Percentiles rank a stretch among this genome's conserved stretches.
Conservation (phyloP, 1,140 invertebrate species). For the Trichonephila clavipes region DNA sequence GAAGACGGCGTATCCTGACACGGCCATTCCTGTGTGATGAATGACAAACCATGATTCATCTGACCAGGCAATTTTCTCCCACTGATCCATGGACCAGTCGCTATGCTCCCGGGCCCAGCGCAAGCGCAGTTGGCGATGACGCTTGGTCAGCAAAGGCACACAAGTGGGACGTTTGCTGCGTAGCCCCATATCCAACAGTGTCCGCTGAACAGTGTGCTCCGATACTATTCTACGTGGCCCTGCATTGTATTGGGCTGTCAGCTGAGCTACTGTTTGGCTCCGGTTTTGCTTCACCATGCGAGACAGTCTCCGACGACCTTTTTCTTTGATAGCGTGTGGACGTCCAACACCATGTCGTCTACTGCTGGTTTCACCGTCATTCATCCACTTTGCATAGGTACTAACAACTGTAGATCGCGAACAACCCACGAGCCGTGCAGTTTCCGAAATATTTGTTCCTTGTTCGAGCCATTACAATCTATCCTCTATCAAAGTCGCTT, state of each 20-base stretch:
- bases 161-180: conserved; percentile 56
- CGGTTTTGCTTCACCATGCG: conserved; percentile 56
- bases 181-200: conserved; percentile 53
- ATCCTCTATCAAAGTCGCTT: no score
- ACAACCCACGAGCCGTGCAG: conserved; percentile 28
- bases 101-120: no score
- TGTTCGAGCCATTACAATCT: no score
- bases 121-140: no score
- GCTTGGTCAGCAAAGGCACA: conserved; percentile 39
- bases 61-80: no score
- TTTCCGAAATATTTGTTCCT: conserved; percentile 48
- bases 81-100: no score
- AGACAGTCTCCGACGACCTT: conserved; percentile 37
- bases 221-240: neutral
- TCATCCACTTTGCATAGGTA: conserved; percentile 48
- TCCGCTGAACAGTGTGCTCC: conserved; percentile 41
- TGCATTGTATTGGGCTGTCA: no score
- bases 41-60: no score
- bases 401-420: conserved; percentile 48
- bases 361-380: conserved; percentile 61
- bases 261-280: conserved; percentile 20
- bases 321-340: conserved; percentile 59
- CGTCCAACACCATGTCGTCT: conserved; percentile 55
- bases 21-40: no score
- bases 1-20: no score